Base-by-base conservation (phyloP, 2,113 vertebrate species). In the Solea solea region DNA sequence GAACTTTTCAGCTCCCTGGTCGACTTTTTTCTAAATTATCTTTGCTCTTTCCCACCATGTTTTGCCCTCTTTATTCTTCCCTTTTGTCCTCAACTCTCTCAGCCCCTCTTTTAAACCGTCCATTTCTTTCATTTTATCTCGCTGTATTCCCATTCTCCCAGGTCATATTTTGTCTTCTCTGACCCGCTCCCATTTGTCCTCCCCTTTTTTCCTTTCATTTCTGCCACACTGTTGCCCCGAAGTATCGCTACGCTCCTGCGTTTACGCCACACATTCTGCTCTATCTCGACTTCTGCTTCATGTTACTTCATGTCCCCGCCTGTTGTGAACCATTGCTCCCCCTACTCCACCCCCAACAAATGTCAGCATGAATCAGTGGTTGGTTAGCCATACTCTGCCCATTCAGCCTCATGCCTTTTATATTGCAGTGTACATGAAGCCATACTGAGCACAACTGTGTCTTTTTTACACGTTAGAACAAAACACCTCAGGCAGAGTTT, bases 61-160 rank as follows among this genome's bases (percentile, higher is more conserved):
- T 78, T 76, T 81, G 28, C 59, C 68, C 78, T 60, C 28, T 11
- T 44, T 44, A 14, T 34, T 73, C 51, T 13, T 10, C 57, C 7
- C 27, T 72, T 81, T 81, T 72, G 60, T 81, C 49, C 65, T 57
- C 13, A 68, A 58, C 42, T 72, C 65, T 84, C 61, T 64, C 13
- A 25, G 11, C 34, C 62, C 60, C 40, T 13, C 39, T 70, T 80
- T 74, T 74, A 76, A 69, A 46, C 60, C 55, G 25, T 4, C 28
- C 56, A 49, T 67, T 54, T 46, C 54, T 82, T 85, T 78, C 68
- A 75, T 88, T 56, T 86, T 50, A 64, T 84, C 77, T 57, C 49
- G 27, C 56, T 16, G 1, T 60, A 55, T 78, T 87, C 77, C 64
- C 68, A 10, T 57, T 52, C 54, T 73, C 69, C 54, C 64, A 58